A percentile compares a stretch with the other conserved stretches of the same genome.
phyloP scores from a whole-genome alignment of 2,888 invertebrate species.

The Cyaniris semiargus region DNA sequence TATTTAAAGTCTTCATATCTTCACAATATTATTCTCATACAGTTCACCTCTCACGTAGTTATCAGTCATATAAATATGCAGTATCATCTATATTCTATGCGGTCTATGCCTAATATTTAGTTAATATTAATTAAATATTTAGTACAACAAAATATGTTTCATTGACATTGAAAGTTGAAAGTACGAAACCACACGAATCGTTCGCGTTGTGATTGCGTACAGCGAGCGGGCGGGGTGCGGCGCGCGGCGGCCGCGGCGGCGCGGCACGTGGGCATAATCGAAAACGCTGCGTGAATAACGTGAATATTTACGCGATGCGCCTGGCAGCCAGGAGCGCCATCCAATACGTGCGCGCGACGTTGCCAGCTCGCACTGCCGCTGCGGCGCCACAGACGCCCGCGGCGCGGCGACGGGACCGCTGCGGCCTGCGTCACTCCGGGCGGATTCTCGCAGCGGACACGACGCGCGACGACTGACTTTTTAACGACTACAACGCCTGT shows the following conservation, averaged over 20 bases:
- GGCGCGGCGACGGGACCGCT: slow-evolving; percentile 51
- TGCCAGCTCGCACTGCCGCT: slow-evolving; percentile 39
- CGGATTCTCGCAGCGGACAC: slow-evolving; percentile 38
- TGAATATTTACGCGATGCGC: slow-evolving; percentile 1
- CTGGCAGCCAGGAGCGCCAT: neutral
- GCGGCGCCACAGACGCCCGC: slow-evolving; percentile 41
- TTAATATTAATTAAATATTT: no score
- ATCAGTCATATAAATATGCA: no score
- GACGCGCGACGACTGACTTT: slow-evolving; percentile 33
- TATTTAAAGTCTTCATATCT: no score
- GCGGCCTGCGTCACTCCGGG: slow-evolving; percentile 56
- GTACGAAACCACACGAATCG: neutral
- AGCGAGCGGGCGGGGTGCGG: slow-evolving; percentile 1
- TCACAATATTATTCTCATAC: no score
- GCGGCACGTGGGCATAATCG: slow-evolving; percentile 19
- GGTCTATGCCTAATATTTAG: no score
- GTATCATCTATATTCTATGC: no score
- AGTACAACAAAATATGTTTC: neutral
- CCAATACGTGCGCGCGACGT: slow-evolving; percentile 33
- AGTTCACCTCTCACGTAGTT: no score
- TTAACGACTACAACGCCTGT: neutral
- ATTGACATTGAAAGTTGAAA: neutral
- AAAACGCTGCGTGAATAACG: slow-evolving; percentile 13
- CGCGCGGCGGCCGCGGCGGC: neutral
- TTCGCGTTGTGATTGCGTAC: neutral